A percentile compares a stretch with the other conserved stretches of the same genome.
Evolutionary conservation across 2,888 invertebrate species (phyloP).

Genomic region (Lasioglossum zephyrum): DNA sequence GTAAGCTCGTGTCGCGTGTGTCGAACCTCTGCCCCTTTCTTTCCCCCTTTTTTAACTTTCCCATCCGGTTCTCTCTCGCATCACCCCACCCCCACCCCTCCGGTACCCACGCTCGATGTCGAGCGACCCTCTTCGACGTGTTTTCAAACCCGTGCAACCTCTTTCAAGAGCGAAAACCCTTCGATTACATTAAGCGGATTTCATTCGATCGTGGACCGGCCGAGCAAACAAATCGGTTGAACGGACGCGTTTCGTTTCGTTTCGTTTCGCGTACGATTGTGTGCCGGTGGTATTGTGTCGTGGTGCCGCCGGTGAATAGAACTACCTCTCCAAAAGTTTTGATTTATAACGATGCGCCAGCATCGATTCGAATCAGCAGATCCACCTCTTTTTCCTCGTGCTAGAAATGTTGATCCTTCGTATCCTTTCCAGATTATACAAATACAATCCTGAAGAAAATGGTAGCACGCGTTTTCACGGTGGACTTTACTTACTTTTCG

Average conservation of each 20-base stretch:
- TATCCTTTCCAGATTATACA: background rate
- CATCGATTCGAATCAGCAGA: slow-evolving; percentile 6
- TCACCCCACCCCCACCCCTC: slow-evolving; percentile 5
- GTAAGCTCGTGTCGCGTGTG: slow-evolving; percentile 72
- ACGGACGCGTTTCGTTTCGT: slow-evolving; percentile 16
- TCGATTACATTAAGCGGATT: slow-evolving; percentile 71
- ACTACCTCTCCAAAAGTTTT: slow-evolving; percentile 53
- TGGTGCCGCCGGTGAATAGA: slow-evolving; percentile 35
- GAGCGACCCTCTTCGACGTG: slow-evolving; percentile 34
- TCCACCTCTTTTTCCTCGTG: background rate
- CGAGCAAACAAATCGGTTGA: slow-evolving; percentile 67
- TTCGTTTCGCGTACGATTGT: slow-evolving; percentile 37
- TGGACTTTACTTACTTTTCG: too few relatives aligned
- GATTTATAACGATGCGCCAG: slow-evolving; percentile 48
- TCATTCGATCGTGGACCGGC: slow-evolving; percentile 62
- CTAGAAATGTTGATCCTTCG: background rate
- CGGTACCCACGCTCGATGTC: slow-evolving; percentile 29
- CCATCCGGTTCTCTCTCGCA: slow-evolving; percentile 38
- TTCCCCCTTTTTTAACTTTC: slow-evolving; percentile 41
- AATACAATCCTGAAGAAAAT: background rate
- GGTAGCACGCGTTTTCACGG: background rate
- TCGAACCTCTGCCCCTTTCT: slow-evolving; percentile 32
- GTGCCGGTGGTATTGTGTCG: slow-evolving; percentile 37
- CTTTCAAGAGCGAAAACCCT: slow-evolving; percentile 35
- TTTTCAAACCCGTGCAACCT: slow-evolving; percentile 35